Percentiles rank a stretch among this genome's conserved stretches.
phyloP scores from a whole-genome alignment of 2,113 vertebrate species.

The Oreochromis aureus region DNA sequence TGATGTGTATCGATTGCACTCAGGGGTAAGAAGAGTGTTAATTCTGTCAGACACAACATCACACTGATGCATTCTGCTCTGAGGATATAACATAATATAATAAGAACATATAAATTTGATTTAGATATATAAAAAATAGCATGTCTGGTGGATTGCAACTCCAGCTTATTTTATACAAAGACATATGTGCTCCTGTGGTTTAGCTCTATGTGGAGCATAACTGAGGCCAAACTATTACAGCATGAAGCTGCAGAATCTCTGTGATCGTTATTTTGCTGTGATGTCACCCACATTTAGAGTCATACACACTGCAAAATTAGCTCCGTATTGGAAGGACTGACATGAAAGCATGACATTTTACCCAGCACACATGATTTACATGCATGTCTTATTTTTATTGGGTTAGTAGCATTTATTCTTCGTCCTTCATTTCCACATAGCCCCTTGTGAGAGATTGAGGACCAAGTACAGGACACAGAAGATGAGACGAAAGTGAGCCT shows the following conservation, averaged over 20 bases:
- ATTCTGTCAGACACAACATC: background rate
- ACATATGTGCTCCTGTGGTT: background rate
- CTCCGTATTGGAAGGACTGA: background rate
- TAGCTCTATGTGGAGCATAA: background rate
- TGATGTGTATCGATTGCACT: conserved; percentile 25
- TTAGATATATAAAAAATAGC: background rate
- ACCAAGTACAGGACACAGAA: background rate
- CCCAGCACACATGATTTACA: background rate
- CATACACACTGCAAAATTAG: background rate
- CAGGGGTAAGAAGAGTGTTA: conserved; percentile 23
- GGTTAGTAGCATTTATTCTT: background rate
- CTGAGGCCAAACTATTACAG: background rate
- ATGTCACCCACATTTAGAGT: background rate
- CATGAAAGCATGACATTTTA: background rate
- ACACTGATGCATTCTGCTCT: background rate
- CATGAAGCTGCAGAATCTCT: background rate
- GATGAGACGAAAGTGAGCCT: background rate
- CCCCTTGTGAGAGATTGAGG: background rate
- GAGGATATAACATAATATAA: background rate
- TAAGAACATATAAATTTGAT: background rate
- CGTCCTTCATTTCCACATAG: background rate
- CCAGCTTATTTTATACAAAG: background rate
- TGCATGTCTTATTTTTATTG: background rate
- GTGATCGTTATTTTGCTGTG: background rate
- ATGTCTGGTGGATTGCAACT: background rate